Percentiles rank a stretch among this genome's conserved stretches.
Conservation (phyloP, 2,888 invertebrate species). For the Rhagonycha fulva region DNA sequence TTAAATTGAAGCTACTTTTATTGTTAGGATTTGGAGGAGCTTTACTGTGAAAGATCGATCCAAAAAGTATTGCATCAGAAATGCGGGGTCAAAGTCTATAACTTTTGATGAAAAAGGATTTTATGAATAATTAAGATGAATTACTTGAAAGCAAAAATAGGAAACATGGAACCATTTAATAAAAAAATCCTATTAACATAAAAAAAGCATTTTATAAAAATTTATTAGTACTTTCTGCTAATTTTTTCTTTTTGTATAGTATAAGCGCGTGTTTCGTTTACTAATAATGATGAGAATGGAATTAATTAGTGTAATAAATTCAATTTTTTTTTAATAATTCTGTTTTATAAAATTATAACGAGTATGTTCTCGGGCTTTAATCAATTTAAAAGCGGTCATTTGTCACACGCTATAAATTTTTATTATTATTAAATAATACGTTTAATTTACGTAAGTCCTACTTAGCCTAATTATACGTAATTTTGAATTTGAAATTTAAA, state of each 20-base stretch:
- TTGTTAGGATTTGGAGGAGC: no score
- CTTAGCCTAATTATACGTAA: neutral
- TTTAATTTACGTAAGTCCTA: neutral
- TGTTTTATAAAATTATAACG: neutral
- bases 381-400: neutral
- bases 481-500: neutral
- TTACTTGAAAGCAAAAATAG: neutral
- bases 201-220: no score
- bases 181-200: no score
- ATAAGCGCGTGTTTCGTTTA: no score
- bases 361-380: neutral
- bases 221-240: no score
- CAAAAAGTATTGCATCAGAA: no score
- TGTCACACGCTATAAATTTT: neutral
- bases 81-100: no score
- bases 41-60: no score
- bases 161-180: neutral
- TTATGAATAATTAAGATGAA: neutral
- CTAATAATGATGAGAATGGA: neutral
- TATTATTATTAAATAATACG: neutral
- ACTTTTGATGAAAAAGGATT: no score
- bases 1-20: no score
- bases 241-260: no score
- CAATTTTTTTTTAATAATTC: neutral
- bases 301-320: neutral